Base-by-base conservation (phyloP, 2,888 invertebrate species). In the Alcis repandata region DNA sequence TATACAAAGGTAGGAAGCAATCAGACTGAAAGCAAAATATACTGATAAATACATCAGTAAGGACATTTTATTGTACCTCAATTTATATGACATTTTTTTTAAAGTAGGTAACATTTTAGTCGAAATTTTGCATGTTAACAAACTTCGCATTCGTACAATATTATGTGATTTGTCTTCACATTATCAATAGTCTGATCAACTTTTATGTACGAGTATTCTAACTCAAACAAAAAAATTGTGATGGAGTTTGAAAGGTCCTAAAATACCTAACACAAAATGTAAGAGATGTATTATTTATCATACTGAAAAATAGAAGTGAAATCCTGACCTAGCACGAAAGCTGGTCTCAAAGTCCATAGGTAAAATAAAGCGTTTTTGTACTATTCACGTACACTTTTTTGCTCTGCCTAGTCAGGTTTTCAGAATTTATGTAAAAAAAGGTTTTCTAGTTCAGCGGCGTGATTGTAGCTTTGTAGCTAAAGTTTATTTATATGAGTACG, bases 1-100 rank as follows among this genome's bases (percentile, higher is more conserved):
- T 57, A 60, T 66, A 61, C 65, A 66, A 61, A 66, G 65, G 65
- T 66, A 61, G 65, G 57, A 58, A 66, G 65, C 65, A 66, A 66
- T 61, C 65, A 58, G 65, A 60, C 51, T 66, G 65, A 66, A 61
- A 66, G 65, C 57, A 52, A 60, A 66, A 61, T 46, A 56, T 33
- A 43, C 19, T 36, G 22, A 46, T 27, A 10, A 17, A 3, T 41
- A 46, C 1, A 17, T 48, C 65, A 66, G 65, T 66, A 66, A 36
- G 60, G 57, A 43, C 48, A 48, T 15, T 32, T 38, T 15, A 15
- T 19, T 51, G 36, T 38, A 38, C n/a, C 38, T 38, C 3, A 38
- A 10, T n/a, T n/a, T n/a, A n/a, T n/a, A n/a, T n/a, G n/a, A n/a
- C n/a, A n/a, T n/a, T n/a, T n/a, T n/a, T 27, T 27, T 27, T 27